Conservation (phyloP, 2,113 vertebrate genomes). For the Choloepus hoffmanni region DNA sequence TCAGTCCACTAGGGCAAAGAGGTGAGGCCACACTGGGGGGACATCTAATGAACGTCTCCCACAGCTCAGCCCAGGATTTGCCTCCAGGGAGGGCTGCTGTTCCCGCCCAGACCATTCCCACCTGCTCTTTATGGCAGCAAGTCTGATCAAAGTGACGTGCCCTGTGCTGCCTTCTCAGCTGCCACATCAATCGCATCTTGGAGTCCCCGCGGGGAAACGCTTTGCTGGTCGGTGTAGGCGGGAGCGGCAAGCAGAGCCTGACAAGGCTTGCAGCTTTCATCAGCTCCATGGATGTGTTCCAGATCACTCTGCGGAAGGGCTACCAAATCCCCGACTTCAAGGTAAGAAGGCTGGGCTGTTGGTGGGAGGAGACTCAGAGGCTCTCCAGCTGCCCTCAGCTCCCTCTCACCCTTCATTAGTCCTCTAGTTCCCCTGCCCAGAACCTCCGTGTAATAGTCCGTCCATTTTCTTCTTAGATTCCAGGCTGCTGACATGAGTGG, state of each 20-base stretch:
- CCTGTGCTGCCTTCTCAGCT: slow-evolving; percentile 85
- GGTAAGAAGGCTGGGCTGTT: slow-evolving; percentile 80
- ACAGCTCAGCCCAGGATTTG: not conserved
- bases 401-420: not conserved
- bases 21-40: not conserved
- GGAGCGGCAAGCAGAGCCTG: slow-evolving; percentile 97
- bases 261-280: slow-evolving; percentile 97
- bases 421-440: not conserved
- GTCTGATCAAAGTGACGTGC: accelerated
- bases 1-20: not conserved
- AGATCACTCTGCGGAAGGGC: slow-evolving; percentile 95
- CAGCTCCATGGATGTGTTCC: slow-evolving; percentile 95
- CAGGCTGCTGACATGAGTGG: not conserved
- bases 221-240: slow-evolving; percentile 95
- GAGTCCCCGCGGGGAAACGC: slow-evolving; percentile 94
- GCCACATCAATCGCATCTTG: slow-evolving; percentile 95
- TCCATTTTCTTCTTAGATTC: not conserved
- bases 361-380: not conserved
- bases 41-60: not conserved
- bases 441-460: not conserved
- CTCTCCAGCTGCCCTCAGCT: not conserved
- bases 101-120: accelerated
- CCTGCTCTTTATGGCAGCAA: accelerated
- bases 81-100: not conserved
- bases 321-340: slow-evolving; percentile 94